phyloP scores from a whole-genome alignment of 2,113 vertebrate species.

The Lutjanus erythropterus region DNA sequence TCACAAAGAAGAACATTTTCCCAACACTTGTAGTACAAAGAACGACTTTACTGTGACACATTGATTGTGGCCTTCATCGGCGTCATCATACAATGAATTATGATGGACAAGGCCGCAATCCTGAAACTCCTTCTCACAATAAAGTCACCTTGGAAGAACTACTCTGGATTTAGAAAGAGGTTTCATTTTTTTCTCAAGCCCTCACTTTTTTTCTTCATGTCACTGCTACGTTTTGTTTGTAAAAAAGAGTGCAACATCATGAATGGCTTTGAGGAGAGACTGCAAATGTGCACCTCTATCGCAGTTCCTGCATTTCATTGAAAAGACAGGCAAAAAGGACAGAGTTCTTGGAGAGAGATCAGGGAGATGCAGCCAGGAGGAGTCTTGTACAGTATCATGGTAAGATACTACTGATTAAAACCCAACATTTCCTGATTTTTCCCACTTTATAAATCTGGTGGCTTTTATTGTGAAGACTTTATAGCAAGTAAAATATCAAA shows the following conservation, averaged over 20 bases:
- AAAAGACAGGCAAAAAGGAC: background rate
- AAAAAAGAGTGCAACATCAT: background rate
- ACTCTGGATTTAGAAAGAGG: background rate
- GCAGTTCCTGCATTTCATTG: background rate
- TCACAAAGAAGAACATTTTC: background rate
- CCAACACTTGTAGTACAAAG: background rate
- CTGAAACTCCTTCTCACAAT: background rate
- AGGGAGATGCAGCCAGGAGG: background rate
- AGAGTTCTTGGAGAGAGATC: constrained; percentile 5
- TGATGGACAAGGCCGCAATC: background rate
- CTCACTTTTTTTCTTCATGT: background rate
- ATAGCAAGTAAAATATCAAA: no score
- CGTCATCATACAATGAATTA: background rate
- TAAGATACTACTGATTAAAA: no score
- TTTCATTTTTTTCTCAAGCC: background rate
- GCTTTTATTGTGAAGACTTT: no score
- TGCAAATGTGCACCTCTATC: background rate
- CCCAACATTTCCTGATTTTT: no score
- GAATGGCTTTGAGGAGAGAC: background rate
- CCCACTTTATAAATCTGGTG: no score
- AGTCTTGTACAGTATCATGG: no score
- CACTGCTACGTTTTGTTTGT: background rate
- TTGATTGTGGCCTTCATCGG: background rate
- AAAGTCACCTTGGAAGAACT: background rate
- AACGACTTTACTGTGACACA: background rate